A percentile compares a stretch with the other conserved stretches of the same genome.
Evolutionary conservation across 2,888 invertebrate genomes (phyloP).

Genomic region (Epirrhoe tristata): DNA sequence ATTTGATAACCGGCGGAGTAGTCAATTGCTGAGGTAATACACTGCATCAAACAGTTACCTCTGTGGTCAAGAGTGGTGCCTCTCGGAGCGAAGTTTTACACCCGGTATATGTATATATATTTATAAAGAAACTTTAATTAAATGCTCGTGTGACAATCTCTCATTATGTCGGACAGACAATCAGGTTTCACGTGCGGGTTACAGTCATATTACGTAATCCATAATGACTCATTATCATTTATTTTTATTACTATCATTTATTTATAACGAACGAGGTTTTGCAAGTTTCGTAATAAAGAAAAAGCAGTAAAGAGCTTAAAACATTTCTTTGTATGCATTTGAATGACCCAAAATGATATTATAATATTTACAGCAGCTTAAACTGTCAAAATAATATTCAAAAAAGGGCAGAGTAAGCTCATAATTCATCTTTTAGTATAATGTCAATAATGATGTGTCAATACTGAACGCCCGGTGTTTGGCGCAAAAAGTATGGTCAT

Average conservation of each 20-base stretch:
- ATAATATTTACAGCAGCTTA: slow-evolving; percentile 19
- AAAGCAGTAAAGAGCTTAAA: neutral
- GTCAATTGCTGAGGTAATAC: neutral
- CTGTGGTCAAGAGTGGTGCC: neutral
- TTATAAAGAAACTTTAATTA: slow-evolving; percentile 46
- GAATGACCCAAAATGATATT: slow-evolving; percentile 16
- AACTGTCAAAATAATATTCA: slow-evolving; percentile 42
- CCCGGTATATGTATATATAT: slow-evolving; percentile 23
- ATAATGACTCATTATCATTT: slow-evolving; percentile 27
- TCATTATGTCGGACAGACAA: slow-evolving; percentile 36
- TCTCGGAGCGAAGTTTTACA: slow-evolving; percentile 19
- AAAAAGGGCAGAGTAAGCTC: slow-evolving; percentile 35
- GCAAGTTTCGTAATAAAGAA: neutral
- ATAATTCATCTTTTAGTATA: slow-evolving; percentile 42
- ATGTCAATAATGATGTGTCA: slow-evolving; percentile 56
- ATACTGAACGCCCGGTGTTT: slow-evolving; percentile 50
- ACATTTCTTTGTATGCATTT: neutral
- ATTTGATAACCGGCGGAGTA: neutral
- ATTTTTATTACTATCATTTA: slow-evolving; percentile 24
- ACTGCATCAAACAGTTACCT: neutral
- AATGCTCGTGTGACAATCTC: slow-evolving; percentile 47
- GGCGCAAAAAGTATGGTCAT: slow-evolving; percentile 54
- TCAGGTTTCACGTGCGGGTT: slow-evolving; percentile 25
- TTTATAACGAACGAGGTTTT: slow-evolving; percentile 10
- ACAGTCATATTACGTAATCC: slow-evolving; percentile 23